These are phyloP conservation scores for Drosophila sp. DNA, from an alignment of 1,140 invertebrate genomes.

Conservation along the genomic window DNA sequence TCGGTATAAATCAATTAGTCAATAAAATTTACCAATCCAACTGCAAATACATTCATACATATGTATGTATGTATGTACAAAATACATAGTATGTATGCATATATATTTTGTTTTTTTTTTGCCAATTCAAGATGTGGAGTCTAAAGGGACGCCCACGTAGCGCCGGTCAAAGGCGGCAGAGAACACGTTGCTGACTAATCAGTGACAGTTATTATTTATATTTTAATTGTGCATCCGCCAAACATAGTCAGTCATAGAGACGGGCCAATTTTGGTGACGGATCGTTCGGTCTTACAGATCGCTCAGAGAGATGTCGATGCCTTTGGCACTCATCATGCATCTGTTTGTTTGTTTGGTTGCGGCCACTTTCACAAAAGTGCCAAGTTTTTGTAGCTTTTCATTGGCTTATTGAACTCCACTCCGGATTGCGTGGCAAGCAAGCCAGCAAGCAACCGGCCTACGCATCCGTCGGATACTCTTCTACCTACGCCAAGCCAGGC, in stretches of 20 bases:
- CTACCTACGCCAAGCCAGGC: constrained; percentile 57
- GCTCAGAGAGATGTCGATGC: constrained; percentile 17
- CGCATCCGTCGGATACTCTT: constrained; percentile 60
- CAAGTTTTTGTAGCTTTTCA: constrained; percentile 46
- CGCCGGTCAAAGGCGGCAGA: constrained; percentile 47
- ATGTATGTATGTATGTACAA: constrained; percentile 14
- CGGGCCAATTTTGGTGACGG: constrained; percentile 53
- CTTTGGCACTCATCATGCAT: constrained; percentile 54
- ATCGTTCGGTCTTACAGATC: constrained; percentile 7
- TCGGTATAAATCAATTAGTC: constrained; percentile 74
- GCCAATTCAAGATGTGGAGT: not conserved
- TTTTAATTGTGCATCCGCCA: constrained; percentile 70
- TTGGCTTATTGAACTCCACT: constrained; percentile 79
- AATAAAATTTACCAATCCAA: constrained; percentile 35
- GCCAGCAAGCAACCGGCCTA: constrained; percentile 48
- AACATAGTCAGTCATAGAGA: constrained; percentile 29
- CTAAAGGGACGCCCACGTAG: constrained; percentile 63
- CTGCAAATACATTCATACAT: constrained; percentile 29
- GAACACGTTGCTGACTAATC: constrained; percentile 65
- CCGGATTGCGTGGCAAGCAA: constrained; percentile 61
- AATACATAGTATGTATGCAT: not conserved
- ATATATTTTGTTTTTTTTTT: not conserved
- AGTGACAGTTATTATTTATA: constrained; percentile 42
- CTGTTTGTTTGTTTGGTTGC: constrained; percentile 64
- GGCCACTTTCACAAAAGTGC: constrained; percentile 65